phyloP scores from a whole-genome alignment of 2,797 vertebrate species.

The Hypotaenidia philippensis region DNA sequence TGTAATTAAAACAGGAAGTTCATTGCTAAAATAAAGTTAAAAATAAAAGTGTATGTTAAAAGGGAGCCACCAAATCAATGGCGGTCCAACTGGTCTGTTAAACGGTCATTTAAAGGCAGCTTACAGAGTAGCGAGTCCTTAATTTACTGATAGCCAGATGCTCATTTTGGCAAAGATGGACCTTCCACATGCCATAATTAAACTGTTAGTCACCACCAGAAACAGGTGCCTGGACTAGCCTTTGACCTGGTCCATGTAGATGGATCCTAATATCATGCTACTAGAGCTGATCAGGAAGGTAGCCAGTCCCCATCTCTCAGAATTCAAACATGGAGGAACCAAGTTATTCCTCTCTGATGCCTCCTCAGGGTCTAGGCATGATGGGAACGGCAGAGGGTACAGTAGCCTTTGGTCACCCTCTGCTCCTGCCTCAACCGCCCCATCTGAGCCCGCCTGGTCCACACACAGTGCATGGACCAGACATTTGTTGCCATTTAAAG shows the following conservation, averaged over 20 bases:
- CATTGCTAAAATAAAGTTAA: background rate
- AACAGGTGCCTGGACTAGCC: background rate
- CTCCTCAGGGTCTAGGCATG: background rate
- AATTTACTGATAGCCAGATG: background rate
- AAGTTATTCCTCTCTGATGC: background rate
- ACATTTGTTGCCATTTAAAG: background rate
- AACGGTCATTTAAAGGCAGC: background rate
- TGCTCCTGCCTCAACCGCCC: background rate
- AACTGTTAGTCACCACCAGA: background rate
- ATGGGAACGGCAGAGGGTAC: background rate
- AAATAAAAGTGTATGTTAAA: background rate
- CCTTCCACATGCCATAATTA: background rate
- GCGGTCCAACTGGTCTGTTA: background rate
- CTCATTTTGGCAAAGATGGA: background rate
- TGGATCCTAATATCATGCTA: background rate
- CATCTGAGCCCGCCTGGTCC: background rate
- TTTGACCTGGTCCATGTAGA: background rate
- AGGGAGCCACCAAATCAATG: background rate
- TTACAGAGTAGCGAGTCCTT: background rate
- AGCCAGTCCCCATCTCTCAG: background rate
- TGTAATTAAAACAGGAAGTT: background rate
- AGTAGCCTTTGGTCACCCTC: background rate
- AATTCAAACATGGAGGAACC: background rate
- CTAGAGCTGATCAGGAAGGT: background rate
- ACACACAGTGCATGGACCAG: rapidly evolving